phyloP scores from a whole-genome alignment of 2,113 vertebrate species.

The Rhodinocichla rosea region DNA sequence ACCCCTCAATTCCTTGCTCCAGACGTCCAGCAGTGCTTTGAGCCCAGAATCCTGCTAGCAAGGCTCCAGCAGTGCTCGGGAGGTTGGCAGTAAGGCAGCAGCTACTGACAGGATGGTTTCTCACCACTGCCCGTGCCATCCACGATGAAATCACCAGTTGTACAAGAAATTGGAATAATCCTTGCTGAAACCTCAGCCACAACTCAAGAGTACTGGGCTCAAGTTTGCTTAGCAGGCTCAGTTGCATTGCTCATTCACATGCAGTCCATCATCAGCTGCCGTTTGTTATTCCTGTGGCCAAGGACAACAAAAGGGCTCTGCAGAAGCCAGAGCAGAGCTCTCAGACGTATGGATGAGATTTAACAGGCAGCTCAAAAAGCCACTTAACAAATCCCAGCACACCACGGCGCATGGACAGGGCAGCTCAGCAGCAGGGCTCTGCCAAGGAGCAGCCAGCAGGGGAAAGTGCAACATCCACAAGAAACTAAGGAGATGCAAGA shows the following conservation, averaged over 20 bases:
- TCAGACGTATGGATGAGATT: neutral
- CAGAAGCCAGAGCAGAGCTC: constrained; percentile 12
- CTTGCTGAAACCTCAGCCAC: constrained; percentile 1
- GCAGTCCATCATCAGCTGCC: constrained; percentile 35
- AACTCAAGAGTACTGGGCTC: neutral
- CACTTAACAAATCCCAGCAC: neutral
- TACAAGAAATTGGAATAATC: neutral
- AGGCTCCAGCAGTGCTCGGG: neutral
- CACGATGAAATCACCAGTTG: neutral
- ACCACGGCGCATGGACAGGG: rapidly evolving
- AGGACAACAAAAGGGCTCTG: neutral
- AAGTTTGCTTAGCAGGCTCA: neutral
- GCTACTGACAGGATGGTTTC: neutral
- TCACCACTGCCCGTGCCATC: neutral
- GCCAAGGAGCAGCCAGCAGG: neutral
- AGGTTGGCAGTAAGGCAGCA: neutral
- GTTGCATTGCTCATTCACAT: constrained; percentile 4
- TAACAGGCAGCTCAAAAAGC: neutral
- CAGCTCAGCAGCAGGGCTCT: neutral
- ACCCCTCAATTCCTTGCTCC: neutral
- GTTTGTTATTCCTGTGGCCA: constrained; percentile 12
- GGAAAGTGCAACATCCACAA: neutral
- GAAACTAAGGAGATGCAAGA: neutral
- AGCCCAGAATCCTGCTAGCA: neutral
- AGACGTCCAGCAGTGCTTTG: neutral